These are phyloP conservation scores for Oncorhynchus masou DNA, from an alignment of 2,113 vertebrate species.

Conservation along the genomic window DNA sequence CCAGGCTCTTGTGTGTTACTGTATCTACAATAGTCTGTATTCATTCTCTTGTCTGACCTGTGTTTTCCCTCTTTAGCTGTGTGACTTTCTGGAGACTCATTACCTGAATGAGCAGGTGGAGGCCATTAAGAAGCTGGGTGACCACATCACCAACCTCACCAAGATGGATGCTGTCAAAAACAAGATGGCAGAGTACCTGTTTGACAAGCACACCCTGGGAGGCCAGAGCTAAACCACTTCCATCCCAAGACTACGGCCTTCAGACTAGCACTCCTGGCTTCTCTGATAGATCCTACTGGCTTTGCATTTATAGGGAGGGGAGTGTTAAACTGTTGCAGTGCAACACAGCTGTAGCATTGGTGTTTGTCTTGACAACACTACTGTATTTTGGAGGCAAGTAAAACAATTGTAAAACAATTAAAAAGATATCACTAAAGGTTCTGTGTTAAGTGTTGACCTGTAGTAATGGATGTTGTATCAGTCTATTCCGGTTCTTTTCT, in stretches of 20 bases:
- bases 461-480: too few relatives aligned
- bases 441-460: too few relatives aligned
- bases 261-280: neutral
- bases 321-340: neutral
- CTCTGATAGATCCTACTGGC: neutral
- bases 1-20: too few relatives aligned
- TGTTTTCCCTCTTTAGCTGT: constrained; percentile 55
- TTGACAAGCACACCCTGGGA: constrained; percentile 92
- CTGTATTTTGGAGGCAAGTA: too few relatives aligned
- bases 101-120: constrained; percentile 95
- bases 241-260: too few relatives aligned
- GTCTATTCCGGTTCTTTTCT: too few relatives aligned
- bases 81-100: constrained; percentile 91
- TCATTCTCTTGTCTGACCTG: constrained; percentile 40
- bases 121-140: constrained; percentile 89
- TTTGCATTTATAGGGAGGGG: neutral
- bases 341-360: neutral
- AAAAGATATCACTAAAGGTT: too few relatives aligned
- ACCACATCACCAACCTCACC: constrained; percentile 75
- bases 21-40: too few relatives aligned
- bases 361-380: too few relatives aligned
- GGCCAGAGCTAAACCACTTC: constrained; percentile 62
- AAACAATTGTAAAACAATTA: too few relatives aligned
- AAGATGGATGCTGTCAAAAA: constrained; percentile 72
- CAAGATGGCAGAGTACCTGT: constrained; percentile 93